phyloP scores from a whole-genome alignment of 2,888 invertebrate genomes.

The Gerris lacustris region DNA sequence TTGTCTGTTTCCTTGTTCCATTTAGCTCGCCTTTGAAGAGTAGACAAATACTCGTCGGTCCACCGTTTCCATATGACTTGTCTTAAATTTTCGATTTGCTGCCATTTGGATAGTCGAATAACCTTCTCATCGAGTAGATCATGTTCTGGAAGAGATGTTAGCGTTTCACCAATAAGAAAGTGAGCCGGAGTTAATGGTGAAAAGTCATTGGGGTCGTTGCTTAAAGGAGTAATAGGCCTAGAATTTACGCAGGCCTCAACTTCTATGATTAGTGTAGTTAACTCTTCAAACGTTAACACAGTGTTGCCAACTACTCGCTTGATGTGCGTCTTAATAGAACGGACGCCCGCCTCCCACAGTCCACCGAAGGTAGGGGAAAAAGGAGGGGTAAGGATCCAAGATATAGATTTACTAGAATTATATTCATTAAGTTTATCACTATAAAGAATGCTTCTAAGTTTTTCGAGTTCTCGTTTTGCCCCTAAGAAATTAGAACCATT shows the following conservation, averaged over 20 bases:
- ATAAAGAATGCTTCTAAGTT: neutral
- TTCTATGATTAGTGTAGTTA: conserved; percentile 29
- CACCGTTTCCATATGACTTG: conserved; percentile 29
- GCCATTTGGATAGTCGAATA: conserved; percentile 27
- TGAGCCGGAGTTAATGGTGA: conserved; percentile 33
- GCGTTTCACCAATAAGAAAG: conserved; percentile 31
- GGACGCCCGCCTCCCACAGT: conserved; percentile 31
- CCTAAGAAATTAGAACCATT: conserved; percentile 34
- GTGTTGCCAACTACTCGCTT: conserved; percentile 24
- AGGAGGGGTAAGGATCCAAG: too few relatives aligned
- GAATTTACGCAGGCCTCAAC: conserved; percentile 33
- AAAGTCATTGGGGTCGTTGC: conserved; percentile 27
- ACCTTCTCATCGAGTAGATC: conserved; percentile 21
- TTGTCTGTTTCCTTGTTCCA: conserved; percentile 17
- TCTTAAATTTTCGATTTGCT: conserved; percentile 19
- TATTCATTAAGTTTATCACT: too few relatives aligned
- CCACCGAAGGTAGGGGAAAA: too few relatives aligned
- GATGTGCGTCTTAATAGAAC: conserved; percentile 31
- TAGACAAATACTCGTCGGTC: conserved; percentile 22
- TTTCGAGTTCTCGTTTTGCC: conserved; percentile 26
- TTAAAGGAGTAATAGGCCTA: conserved; percentile 30
- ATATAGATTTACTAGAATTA: too few relatives aligned
- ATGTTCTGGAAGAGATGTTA: conserved; percentile 29
- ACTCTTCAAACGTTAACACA: conserved; percentile 31
- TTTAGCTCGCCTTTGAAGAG: conserved; percentile 21